A percentile compares a stretch with the other conserved stretches of the same genome.
Conservation (phyloP, 2,797 vertebrate genomes). For the Acipenser oxyrinchus region DNA sequence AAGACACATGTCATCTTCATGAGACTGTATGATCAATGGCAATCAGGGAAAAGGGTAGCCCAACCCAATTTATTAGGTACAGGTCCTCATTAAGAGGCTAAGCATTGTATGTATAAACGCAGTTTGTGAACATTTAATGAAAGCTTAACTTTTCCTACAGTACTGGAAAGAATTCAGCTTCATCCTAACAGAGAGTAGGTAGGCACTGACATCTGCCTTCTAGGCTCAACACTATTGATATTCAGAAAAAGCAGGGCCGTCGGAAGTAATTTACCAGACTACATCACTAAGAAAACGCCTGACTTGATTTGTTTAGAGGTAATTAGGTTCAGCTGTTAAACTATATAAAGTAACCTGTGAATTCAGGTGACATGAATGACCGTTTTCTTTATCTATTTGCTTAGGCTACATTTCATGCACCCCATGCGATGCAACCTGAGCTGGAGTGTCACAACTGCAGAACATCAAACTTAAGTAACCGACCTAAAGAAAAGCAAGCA, state of each 20-base stretch:
- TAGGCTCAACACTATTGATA: slow-evolving; percentile 40
- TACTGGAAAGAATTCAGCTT: not conserved
- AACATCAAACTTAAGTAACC: slow-evolving; percentile 31
- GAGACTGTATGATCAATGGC: no score
- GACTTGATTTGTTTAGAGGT: slow-evolving; percentile 47
- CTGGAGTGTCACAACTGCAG: slow-evolving; percentile 16
- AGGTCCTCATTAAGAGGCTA: not conserved
- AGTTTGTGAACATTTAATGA: not conserved
- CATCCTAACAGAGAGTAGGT: not conserved
- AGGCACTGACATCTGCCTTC: not conserved
- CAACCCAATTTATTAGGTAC: no score
- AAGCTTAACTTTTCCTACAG: not conserved
- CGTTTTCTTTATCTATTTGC: slow-evolving; percentile 16
- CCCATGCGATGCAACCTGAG: slow-evolving; percentile 9
- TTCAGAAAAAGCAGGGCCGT: slow-evolving; percentile 42
- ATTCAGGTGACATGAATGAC: slow-evolving; percentile 35
- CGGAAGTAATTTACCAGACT: slow-evolving; percentile 44
- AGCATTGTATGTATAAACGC: not conserved
- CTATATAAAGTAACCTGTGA: slow-evolving; percentile 41
- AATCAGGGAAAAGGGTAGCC: no score
- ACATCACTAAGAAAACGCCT: slow-evolving; percentile 37
- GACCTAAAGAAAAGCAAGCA: not conserved
- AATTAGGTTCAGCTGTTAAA: slow-evolving; percentile 51
- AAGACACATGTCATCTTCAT: no score
- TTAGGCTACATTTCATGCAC: slow-evolving; percentile 6